Conservation (phyloP, 2,113 vertebrate genomes). For the Protomyctophum bolini region DNA sequence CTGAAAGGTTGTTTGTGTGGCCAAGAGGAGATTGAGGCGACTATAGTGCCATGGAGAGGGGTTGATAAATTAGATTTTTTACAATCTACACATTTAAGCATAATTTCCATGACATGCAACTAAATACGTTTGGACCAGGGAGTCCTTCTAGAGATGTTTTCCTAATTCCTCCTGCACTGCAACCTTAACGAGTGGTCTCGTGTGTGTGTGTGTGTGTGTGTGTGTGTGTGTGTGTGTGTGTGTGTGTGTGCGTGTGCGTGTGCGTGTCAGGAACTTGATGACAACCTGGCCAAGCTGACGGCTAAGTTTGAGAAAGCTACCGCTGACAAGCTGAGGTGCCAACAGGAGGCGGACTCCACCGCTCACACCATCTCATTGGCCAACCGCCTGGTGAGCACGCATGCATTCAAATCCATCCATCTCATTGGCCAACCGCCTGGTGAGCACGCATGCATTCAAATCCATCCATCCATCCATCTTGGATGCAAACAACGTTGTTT, state of each 20-base stretch:
- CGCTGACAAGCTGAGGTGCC: slow-evolving; percentile 90
- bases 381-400: slow-evolving; percentile 90
- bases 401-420: no score
- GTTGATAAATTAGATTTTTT: no score
- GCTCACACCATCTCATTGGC: slow-evolving; percentile 88
- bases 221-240: slow-evolving; percentile 23
- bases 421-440: no score
- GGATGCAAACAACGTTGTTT: no score
- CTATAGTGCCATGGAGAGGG: no score
- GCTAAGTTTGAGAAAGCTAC: slow-evolving; percentile 93
- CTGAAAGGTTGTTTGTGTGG: no score
- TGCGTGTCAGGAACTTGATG: slow-evolving; percentile 84
- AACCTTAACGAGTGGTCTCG: slow-evolving; percentile 27
- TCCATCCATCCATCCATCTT: no score
- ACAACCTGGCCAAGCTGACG: slow-evolving; percentile 91
- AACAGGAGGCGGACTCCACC: slow-evolving; percentile 90
- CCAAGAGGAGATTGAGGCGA: no score
- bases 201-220: slow-evolving; percentile 25
- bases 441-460: slow-evolving; percentile 11
- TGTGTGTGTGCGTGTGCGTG: slow-evolving; percentile 26
- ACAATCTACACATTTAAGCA: no score
- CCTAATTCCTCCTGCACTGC: slow-evolving; percentile 20
- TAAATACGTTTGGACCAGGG: no score
- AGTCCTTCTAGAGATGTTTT: slow-evolving; percentile 30
- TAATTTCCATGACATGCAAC: no score